Evolutionary conservation across 1,140 invertebrate genomes (phyloP).

Genomic region (Periplaneta americana): DNA sequence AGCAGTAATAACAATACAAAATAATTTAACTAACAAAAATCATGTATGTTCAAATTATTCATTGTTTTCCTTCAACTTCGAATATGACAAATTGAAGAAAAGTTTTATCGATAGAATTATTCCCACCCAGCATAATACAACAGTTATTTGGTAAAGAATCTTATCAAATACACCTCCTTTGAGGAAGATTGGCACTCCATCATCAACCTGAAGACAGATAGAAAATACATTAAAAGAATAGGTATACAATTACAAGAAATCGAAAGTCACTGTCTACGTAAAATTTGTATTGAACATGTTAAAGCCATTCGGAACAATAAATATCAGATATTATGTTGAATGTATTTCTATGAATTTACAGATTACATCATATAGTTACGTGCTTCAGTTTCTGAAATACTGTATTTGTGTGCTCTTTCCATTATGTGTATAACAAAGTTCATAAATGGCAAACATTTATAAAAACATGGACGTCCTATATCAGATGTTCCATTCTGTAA

Average conservation of each 20-base stretch:
- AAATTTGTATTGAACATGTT: neutral
- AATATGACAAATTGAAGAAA: no score
- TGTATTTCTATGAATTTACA: neutral
- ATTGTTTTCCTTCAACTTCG: no score
- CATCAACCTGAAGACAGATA: constrained; percentile 38
- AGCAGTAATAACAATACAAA: no score
- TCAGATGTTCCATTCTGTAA: no score
- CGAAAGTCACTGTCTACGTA: neutral
- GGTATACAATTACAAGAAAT: neutral
- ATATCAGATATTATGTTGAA: neutral
- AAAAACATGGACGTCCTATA: no score
- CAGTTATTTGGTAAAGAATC: constrained; percentile 43
- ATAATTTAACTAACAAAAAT: no score
- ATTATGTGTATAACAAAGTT: no score
- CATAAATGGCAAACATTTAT: no score
- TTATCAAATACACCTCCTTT: constrained; percentile 51
- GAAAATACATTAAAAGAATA: constrained; percentile 9
- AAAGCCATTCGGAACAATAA: neutral
- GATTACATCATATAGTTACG: neutral
- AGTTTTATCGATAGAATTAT: no score
- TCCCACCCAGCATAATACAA: constrained; percentile 37
- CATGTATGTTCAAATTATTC: no score
- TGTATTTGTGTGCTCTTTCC: neutral
- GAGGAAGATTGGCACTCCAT: constrained; percentile 51
- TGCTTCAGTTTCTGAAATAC: neutral